A percentile compares a stretch with the other conserved stretches of the same genome.
Conservation (phyloP, 1,140 invertebrate genomes). For the Pararge aegeria region DNA sequence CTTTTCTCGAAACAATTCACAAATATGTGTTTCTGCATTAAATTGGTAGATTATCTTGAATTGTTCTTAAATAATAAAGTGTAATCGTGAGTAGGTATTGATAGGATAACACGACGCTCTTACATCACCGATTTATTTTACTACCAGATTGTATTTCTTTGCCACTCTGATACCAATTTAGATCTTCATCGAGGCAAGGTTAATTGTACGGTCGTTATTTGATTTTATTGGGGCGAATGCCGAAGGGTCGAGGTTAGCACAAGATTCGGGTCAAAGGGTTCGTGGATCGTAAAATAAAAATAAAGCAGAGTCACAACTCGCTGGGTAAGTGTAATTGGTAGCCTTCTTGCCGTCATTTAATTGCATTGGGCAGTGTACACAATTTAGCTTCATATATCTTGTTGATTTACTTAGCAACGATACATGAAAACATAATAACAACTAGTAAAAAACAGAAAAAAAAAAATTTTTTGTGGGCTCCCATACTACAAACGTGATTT, state of each 20-base stretch:
- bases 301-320: slow-evolving; percentile 26
- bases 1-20: no score
- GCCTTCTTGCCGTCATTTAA: slow-evolving; percentile 6
- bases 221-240: slow-evolving; percentile 49
- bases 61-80: no score
- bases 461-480: no score
- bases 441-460: no score
- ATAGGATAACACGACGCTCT: no score
- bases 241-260: slow-evolving; percentile 33
- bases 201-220: slow-evolving; percentile 53
- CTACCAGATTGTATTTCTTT: slow-evolving; percentile 9
- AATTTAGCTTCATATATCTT: not conserved
- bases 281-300: slow-evolving; percentile 42
- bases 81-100: no score
- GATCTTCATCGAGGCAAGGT: slow-evolving; percentile 36
- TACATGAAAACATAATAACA: no score
- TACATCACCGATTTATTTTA: not conserved
- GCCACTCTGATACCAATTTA: slow-evolving; percentile 19
- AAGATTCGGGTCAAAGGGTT: slow-evolving; percentile 45
- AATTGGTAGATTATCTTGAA: no score
- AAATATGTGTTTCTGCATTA: no score
- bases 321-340: slow-evolving; percentile 21
- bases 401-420: no score
- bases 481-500: no score
- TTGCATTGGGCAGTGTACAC: not conserved